A percentile compares a stretch with the other conserved stretches of the same genome.
These are phyloP conservation scores for Drosophila anomelani DNA, from an alignment of 2,888 invertebrate species.

Conservation along the genomic window DNA sequence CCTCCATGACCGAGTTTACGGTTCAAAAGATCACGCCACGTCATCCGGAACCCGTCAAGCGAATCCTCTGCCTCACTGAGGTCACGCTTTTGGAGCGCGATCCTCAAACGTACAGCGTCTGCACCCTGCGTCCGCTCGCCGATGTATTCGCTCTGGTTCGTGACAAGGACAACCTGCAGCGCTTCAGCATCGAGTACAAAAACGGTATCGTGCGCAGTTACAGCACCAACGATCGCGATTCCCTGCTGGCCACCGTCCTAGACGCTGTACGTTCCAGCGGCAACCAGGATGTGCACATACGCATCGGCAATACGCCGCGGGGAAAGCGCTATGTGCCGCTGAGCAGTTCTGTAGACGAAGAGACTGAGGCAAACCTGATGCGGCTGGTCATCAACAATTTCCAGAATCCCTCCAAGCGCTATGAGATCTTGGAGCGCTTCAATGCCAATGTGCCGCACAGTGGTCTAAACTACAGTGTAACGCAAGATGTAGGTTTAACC, in stretches of 20 bases:
- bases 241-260: slow-evolving; percentile 95
- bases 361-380: slow-evolving; percentile 94
- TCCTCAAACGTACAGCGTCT: slow-evolving; percentile 97
- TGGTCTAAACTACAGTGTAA: slow-evolving; percentile 97
- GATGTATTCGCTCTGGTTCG: slow-evolving; percentile 97
- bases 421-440: slow-evolving; percentile 95
- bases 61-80: slow-evolving; percentile 97
- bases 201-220: slow-evolving; percentile 95
- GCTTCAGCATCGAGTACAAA: slow-evolving; percentile 96
- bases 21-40: slow-evolving; percentile 96
- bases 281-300: slow-evolving; percentile 97
- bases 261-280: slow-evolving; percentile 99
- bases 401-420: slow-evolving; percentile 86
- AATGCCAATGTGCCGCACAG: slow-evolving; percentile 99
- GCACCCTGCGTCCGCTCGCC: slow-evolving; percentile 92
- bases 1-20: slow-evolving; percentile 97
- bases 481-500: slow-evolving; percentile 93
- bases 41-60: slow-evolving; percentile 93
- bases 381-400: slow-evolving; percentile 87
- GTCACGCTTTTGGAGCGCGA: slow-evolving; percentile 98
- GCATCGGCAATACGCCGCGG: slow-evolving; percentile 92
- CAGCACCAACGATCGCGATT: slow-evolving; percentile 97
- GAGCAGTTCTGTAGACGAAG: slow-evolving; percentile 96
- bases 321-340: slow-evolving; percentile 96
- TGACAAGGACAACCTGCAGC: slow-evolving; percentile 95